Evolutionary conservation across 2,797 vertebrate species (phyloP), one percentile per base, ranked within the genome.

Genomic region (Sorex maritimensis): DNA sequence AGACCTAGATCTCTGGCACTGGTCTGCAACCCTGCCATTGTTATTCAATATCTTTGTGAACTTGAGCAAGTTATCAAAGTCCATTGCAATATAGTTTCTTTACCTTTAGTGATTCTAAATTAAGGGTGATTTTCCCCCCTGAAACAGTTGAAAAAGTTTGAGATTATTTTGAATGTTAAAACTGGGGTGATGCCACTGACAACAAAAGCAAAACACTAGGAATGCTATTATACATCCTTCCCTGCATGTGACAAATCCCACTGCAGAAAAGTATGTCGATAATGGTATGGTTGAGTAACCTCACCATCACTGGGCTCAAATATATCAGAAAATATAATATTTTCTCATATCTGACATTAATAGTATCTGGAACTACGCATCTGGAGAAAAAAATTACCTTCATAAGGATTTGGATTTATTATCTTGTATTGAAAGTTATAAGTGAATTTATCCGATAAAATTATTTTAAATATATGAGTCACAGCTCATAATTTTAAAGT

Each of bases 371-470:
- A 74, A 90, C 63, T 92, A 72, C 88, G 81, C 77, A 77, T 63
- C 28, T 63, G 68, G 58, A 21, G 19, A 81, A 6, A 49, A 68
- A 79, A 83, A 30, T 84, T 86, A 84, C 94, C 95, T 81, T 86
- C 95, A 19, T 74, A 82, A 46, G 19, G 84, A 95, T 97, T 90
- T 96, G 30, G 72, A 94, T 95, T 96, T 86, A 73, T 95, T 94
- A 52, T 82, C 55, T 28, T 52, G 86, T 65, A 94, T 96, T 85
- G 97, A 97, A 93, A 96, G 87, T 41, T 96, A 61, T 69, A 96
- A 96, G 28, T 88, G 94, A 95, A 84, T 86, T 46, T 96, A 97
- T 96, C 96, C 86, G 97, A 88, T 96, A 93, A 52, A 81, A 95
- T 86, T 88, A 82, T 67, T 61, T 95, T 61, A 92, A 92, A 94